A percentile compares a stretch with the other conserved stretches of the same genome.
Conservation (phyloP, 2,113 vertebrate genomes). For the Thinocorus orbignyianus region DNA sequence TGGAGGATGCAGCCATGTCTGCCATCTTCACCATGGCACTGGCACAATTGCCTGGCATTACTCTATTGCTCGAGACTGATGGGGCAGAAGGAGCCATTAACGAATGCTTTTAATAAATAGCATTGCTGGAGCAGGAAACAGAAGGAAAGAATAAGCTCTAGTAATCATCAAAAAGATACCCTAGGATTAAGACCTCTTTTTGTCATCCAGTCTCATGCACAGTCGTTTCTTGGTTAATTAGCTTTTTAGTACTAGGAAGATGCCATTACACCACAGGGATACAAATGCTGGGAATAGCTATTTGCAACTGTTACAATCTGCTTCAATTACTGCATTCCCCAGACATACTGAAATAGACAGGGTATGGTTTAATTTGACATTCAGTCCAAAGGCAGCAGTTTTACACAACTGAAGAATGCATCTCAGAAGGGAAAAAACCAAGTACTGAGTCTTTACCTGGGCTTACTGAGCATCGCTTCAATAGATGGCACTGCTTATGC, state of each 20-base stretch:
- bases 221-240: not conserved
- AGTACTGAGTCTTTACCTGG: not conserved
- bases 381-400: not conserved
- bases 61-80: not conserved
- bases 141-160: not conserved
- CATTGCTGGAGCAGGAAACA: not conserved
- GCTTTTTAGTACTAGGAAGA: not conserved
- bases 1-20: not conserved
- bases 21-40: not conserved
- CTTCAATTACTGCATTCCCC: not conserved
- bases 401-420: not conserved
- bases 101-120: not conserved
- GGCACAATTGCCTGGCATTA: not conserved
- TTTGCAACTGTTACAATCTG: not conserved
- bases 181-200: not conserved
- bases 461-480: not conserved
- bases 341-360: not conserved
- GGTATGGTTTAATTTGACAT: not conserved
- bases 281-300: not conserved
- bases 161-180: not conserved
- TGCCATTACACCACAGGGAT: not conserved
- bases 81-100: not conserved
- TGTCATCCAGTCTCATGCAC: not conserved
- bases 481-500: not conserved
- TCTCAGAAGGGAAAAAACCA: not conserved